Evolutionary conservation across 2,888 invertebrate species (phyloP).

Genomic region (Pseudococcus jackbeardsleyi): DNA sequence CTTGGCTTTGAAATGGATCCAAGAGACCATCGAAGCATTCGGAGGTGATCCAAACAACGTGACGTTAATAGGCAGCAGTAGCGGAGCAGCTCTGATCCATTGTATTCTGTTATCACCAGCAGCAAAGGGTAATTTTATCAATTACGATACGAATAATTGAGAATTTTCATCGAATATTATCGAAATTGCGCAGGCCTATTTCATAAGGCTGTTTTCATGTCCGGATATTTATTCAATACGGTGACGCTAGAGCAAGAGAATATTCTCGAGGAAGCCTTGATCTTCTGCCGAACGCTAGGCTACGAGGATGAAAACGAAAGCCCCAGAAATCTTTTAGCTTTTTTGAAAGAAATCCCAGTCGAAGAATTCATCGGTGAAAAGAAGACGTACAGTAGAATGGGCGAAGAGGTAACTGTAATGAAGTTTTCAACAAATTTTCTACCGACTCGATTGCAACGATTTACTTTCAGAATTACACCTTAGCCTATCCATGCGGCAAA

Average conservation of each 20-base stretch:
- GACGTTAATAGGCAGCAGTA: neutral
- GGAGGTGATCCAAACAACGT: neutral
- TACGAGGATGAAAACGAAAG: neutral
- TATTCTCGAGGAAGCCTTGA: neutral
- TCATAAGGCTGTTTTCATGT: constrained; percentile 20
- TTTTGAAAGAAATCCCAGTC: neutral
- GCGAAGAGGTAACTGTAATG: neutral
- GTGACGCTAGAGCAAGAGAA: neutral
- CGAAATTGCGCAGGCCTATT: neutral
- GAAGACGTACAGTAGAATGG: neutral
- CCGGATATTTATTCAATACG: constrained; percentile 14
- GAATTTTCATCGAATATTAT: neutral
- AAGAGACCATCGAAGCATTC: neutral
- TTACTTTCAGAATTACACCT: neutral
- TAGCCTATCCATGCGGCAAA: neutral
- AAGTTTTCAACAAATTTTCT: too few relatives aligned
- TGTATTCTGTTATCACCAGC: neutral
- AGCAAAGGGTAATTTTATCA: neutral
- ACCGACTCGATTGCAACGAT: neutral
- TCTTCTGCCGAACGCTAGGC: neutral
- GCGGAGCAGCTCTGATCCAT: neutral
- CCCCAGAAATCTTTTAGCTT: neutral
- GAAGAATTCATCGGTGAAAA: neutral
- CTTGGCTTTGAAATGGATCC: constrained; percentile 1
- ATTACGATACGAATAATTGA: neutral